Conservation (phyloP, 2,888 invertebrate species). For the Drosophila mettleri region DNA sequence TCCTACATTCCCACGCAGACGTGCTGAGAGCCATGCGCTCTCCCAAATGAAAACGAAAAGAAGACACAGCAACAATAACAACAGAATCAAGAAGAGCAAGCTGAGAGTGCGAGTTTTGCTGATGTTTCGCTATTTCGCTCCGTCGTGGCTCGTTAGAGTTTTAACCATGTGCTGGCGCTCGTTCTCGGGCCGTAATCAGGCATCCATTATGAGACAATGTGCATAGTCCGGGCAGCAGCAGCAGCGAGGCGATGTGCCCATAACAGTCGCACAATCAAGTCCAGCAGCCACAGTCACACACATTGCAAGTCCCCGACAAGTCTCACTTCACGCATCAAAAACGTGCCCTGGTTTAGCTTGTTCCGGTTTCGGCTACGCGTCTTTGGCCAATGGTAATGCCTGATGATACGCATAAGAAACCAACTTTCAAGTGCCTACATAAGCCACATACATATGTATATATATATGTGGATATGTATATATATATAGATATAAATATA, state of each 20-base stretch:
- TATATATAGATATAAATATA: background rate
- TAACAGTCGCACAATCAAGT: slow-evolving; percentile 61
- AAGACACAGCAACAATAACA: background rate
- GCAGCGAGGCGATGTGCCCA: slow-evolving; percentile 37
- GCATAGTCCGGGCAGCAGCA: slow-evolving; percentile 54
- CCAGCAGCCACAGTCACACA: slow-evolving; percentile 65
- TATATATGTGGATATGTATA: background rate
- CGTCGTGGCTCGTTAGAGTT: slow-evolving; percentile 62
- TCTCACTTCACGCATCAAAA: slow-evolving; percentile 60
- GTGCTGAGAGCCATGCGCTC: slow-evolving; percentile 42
- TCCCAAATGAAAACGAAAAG: slow-evolving; percentile 8
- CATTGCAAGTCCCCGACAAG: slow-evolving; percentile 63
- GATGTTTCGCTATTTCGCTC: slow-evolving; percentile 35
- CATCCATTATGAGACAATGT: slow-evolving; percentile 67
- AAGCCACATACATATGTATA: background rate
- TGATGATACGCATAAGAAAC: slow-evolving; percentile 29
- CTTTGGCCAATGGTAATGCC: slow-evolving; percentile 61
- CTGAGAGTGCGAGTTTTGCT: slow-evolving; percentile 25
- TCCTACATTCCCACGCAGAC: slow-evolving; percentile 55
- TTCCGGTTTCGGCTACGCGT: slow-evolving; percentile 63
- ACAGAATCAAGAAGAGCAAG: slow-evolving; percentile 8
- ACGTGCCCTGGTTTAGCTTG: slow-evolving; percentile 66
- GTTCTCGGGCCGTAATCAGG: slow-evolving; percentile 60
- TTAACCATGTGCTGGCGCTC: slow-evolving; percentile 60
- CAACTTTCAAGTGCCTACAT: slow-evolving; percentile 26